phyloP scores from a whole-genome alignment of 2,797 vertebrate genomes.

The Ctenochaetus hawaiiensis region DNA sequence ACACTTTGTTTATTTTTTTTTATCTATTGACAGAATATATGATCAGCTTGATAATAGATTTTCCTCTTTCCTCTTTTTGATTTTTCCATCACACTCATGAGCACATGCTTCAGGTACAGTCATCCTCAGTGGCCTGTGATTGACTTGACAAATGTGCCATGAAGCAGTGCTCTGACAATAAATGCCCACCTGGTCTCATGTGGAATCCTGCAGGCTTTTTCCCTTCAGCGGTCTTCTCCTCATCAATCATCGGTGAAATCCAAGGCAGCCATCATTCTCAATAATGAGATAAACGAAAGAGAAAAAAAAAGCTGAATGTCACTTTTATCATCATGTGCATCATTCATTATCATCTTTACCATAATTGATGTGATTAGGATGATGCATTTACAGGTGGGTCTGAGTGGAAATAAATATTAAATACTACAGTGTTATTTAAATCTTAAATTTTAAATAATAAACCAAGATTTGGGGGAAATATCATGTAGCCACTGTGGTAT shows the following conservation, averaged over 20 bases:
- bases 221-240: slow-evolving; percentile 12
- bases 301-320: slow-evolving; percentile 31
- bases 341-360: slow-evolving; percentile 43
- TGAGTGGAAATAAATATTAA: not conserved
- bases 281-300: slow-evolving; percentile 25
- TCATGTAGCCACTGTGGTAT: not conserved
- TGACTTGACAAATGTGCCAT: slow-evolving; percentile 73
- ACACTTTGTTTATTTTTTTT: not conserved
- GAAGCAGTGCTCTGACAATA: slow-evolving; percentile 54
- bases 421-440: not conserved
- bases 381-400: slow-evolving; percentile 14
- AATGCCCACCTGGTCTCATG: slow-evolving; percentile 58
- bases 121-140: slow-evolving; percentile 57
- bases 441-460: not conserved
- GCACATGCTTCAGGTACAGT: slow-evolving; percentile 15
- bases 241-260: slow-evolving; percentile 61
- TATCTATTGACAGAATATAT: not conserved
- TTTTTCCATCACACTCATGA: slow-evolving; percentile 1
- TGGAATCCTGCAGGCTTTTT: slow-evolving; percentile 52
- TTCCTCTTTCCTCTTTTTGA: not conserved
- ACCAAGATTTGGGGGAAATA: not conserved
- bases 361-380: slow-evolving; percentile 26
- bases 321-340: slow-evolving; percentile 13
- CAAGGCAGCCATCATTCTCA: slow-evolving; percentile 31
- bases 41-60: not conserved